Base-by-base conservation (phyloP, 1,140 invertebrate genomes). In the Popillia japonica region DNA sequence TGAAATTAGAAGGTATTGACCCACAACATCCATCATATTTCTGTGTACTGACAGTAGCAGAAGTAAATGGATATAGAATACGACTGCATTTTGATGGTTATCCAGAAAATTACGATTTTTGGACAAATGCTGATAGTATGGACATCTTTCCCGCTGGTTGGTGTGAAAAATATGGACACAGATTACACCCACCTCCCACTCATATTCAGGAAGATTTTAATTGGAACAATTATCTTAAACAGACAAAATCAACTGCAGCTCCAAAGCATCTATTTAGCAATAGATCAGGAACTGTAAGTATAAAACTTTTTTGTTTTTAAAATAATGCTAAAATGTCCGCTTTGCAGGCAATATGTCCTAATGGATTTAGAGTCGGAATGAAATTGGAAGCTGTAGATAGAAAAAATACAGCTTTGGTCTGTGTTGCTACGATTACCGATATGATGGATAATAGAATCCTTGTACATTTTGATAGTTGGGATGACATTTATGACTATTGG, bases 401-500 rank as follows among this genome's bases (percentile, higher is more conserved):
- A 42, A 96, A 96, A 85, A 96, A 98, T 87, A 93, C 93, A 8
- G 91, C 91, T 0, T 86, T 94, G 44, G 92, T 97, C 23, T 96
- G 96, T 85, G 96, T 97, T n/a, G 96, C 96, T 1, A 95, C 94
- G 27, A 91, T 98, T 10, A 90, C 92, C 61, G 95, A 96, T 84
- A 91, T 96, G 76, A 90, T 98, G 87, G 94, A 96, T 81, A 92
- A 93, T 81, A 89, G 96, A 40, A 91, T 99, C 83, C 91, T 97
- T 2, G 92, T 99, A 72, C 96, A 97, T 87, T 99, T 98, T 88
- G 97, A 98, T 89, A 95, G 95, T 81, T 98, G 96, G 96, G 94
- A 96, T 84, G 93, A 96, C 84, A 92, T 94, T 80, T 98, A 97
- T 86, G 97, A 99, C 88, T 97, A 96, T 86, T 99, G 97, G 97